phyloP scores from a whole-genome alignment of 2,888 invertebrate genomes.

The Lepidochrysops patricia region DNA sequence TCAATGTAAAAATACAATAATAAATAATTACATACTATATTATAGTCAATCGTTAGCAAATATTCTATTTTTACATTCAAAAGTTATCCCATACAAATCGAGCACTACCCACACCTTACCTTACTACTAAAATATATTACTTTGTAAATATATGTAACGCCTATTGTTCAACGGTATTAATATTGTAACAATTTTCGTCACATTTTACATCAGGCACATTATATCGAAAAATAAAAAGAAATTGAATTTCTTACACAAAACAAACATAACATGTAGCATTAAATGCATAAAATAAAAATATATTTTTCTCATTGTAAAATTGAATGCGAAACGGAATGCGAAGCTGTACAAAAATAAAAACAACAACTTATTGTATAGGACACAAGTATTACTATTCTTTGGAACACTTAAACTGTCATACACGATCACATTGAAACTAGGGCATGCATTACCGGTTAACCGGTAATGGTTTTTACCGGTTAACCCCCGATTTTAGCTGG shows the following conservation, averaged over 20 bases:
- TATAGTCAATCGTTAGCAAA: no score
- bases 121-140: neutral
- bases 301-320: neutral
- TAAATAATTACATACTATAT: no score
- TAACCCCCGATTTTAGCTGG: no score
- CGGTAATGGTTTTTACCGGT: no score
- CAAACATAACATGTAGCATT: slow-evolving; percentile 1
- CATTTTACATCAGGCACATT: neutral
- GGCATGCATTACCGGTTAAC: no score
- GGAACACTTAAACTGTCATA: neutral
- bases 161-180: neutral
- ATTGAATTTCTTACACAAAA: neutral
- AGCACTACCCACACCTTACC: neutral
- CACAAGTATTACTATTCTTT: slow-evolving; percentile 11
- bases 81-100: neutral
- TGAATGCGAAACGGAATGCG: slow-evolving; percentile 8
- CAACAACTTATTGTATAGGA: neutral
- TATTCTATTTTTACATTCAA: neutral
- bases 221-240: slow-evolving; percentile 4
- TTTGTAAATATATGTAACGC: neutral
- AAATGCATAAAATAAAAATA: slow-evolving; percentile 3
- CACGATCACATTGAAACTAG: slow-evolving; percentile 15
- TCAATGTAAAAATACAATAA: no score
- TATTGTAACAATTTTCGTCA: neutral
- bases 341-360: slow-evolving; percentile 6